These are phyloP conservation scores for Lagria hirta DNA, from an alignment of 2,888 invertebrate genomes.

Conservation along the genomic window DNA sequence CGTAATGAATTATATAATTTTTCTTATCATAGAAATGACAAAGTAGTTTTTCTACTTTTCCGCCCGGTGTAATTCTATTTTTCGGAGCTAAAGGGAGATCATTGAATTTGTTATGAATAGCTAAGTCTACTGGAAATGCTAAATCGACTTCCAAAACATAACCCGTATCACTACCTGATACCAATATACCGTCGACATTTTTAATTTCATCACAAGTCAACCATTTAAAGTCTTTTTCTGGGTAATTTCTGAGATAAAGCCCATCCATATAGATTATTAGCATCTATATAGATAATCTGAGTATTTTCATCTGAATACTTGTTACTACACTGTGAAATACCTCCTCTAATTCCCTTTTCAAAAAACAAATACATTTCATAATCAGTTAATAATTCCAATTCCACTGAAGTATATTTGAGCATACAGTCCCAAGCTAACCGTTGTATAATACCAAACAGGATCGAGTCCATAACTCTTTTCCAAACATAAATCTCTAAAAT, in stretches of 20 bases:
- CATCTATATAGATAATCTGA: slow-evolving; percentile 24
- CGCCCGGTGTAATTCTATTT: slow-evolving; percentile 22
- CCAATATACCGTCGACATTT: slow-evolving; percentile 20
- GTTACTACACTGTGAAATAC: slow-evolving; percentile 18
- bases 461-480: slow-evolving; percentile 33
- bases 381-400: slow-evolving; percentile 17
- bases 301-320: slow-evolving; percentile 21
- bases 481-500: slow-evolving; percentile 36
- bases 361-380: slow-evolving; percentile 24
- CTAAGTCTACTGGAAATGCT: slow-evolving; percentile 24
- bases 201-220: slow-evolving; percentile 20
- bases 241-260: slow-evolving; percentile 23
- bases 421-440: slow-evolving; percentile 35
- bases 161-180: slow-evolving; percentile 23
- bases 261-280: slow-evolving; percentile 26
- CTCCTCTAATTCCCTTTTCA: slow-evolving; percentile 22
- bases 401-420: slow-evolving; percentile 28
- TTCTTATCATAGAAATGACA: slow-evolving; percentile 21
- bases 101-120: slow-evolving; percentile 27
- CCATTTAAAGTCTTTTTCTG: slow-evolving; percentile 19
- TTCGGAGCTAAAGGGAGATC: slow-evolving; percentile 18
- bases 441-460: slow-evolving; percentile 34
- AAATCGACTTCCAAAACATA: slow-evolving; percentile 27
- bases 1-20: slow-evolving; percentile 22
- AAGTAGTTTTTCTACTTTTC: slow-evolving; percentile 25